Evolutionary conservation across 2,888 invertebrate species (phyloP), one percentile per base, ranked within the genome.

Genomic region (Xanthia icteritia): DNA sequence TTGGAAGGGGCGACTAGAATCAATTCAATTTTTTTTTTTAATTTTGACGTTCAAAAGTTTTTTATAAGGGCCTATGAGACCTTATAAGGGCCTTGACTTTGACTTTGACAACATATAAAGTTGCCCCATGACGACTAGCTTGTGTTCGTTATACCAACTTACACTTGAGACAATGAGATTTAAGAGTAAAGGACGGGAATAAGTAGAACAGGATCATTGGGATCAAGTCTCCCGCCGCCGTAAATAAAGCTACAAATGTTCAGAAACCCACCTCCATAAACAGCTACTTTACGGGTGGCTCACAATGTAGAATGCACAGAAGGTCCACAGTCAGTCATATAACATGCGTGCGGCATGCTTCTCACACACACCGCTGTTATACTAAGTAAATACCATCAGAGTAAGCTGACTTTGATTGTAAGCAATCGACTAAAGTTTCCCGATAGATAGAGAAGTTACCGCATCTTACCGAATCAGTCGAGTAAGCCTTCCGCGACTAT

Each of bases 221-320:
- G 64, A 78, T 70, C 70, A 71, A 66, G 65, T 66, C 51, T 4
- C 79, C 70, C 70, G 54, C 36, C 58, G 54, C 66, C 71, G 64
- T 78, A 78, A 78, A 78, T 73, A 79, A 63, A 63, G 79, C 61
- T 56, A 79, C 72, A 79, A 79, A 79, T 79, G 66, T 79, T 73
- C 48, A 23, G 66, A 65, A 65, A 56, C 67, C 51, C 71, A 54
- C 79, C 73, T 79, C 48, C 42, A 48, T 79, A 72, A 67, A 72
- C 72, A 67, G 72, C 27, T 78, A 60, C 56, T 63, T 56, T 39
- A 48, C 39, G 17, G 31, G 23, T 23, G 27, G 20, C 20, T 45
- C 45, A 42, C 42, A 42, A 42, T 42, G 42, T 42, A 11, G 5
- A 45, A 13, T 45, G 17, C n/a, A 15, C 61, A 79, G 66, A 67